Conservation (phyloP, 1,140 invertebrate genomes). For the Hyposmocoma kahamanoa region DNA sequence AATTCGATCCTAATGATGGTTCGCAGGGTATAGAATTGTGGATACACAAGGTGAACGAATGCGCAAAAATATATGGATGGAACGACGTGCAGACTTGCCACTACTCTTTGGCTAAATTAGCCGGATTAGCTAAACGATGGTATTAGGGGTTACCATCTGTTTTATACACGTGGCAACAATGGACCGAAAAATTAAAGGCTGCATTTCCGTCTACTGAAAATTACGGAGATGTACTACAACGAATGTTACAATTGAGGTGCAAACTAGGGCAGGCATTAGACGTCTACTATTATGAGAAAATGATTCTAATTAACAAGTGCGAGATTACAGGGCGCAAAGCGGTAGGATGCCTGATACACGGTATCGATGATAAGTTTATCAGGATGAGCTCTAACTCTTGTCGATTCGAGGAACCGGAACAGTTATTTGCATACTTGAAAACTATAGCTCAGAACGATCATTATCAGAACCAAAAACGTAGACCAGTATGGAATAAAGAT, state of each 20-base stretch:
- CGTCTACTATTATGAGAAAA: slow-evolving; percentile 8
- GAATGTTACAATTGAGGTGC: slow-evolving; percentile 4
- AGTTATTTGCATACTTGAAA: neutral
- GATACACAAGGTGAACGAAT: slow-evolving; percentile 14
- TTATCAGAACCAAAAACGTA: neutral
- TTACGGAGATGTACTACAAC: slow-evolving; percentile 3
- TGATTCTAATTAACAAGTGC: slow-evolving; percentile 6
- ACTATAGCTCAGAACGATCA: slow-evolving; percentile 1
- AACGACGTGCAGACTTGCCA: slow-evolving; percentile 11
- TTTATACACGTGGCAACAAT: slow-evolving; percentile 15
- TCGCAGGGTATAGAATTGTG: neutral
- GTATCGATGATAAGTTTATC: slow-evolving; percentile 8
- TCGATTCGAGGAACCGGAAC: slow-evolving; percentile 6
- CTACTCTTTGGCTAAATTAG: slow-evolving; percentile 10
- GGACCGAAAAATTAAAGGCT: slow-evolving; percentile 9
- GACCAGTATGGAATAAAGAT: neutral
- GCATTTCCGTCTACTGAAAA: slow-evolving; percentile 16
- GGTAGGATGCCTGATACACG: slow-evolving; percentile 6
- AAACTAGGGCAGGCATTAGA: slow-evolving; percentile 6
- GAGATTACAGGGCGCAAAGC: slow-evolving; percentile 3
- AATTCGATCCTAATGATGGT: slow-evolving; percentile 1
- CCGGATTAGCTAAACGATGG: slow-evolving; percentile 14
- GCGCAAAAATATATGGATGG: slow-evolving; percentile 14
- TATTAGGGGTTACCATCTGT: slow-evolving; percentile 13
- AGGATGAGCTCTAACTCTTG: slow-evolving; percentile 1